Evolutionary conservation across 2,888 invertebrate genomes (phyloP), one percentile per base, ranked within the genome.

Genomic region (Netelia inedita): DNA sequence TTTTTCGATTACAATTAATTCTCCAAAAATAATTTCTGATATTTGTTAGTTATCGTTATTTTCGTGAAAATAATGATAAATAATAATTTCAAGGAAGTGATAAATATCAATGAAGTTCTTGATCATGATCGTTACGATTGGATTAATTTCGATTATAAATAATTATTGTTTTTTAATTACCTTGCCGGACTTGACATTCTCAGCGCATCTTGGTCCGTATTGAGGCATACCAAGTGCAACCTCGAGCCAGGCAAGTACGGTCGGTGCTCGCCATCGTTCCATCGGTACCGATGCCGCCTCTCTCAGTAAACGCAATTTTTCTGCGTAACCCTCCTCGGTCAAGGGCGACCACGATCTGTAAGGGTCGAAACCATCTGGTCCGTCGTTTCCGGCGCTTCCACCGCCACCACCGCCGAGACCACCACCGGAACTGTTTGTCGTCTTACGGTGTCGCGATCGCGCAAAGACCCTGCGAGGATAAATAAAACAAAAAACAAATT

Each of bases 101-200:
- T 16, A 21, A 16, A 9, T 57, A 41, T 23, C 35, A 23, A 53
- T 46, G 11, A 0, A 57, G 1, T 72, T 28, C 14, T 55, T 43
- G 19, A 35, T 72, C 11, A 43, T 72, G 11, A 72, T 72, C 2
- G 19, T 19, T 35, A 35, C 3, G 6, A 35, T 35, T 35, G 6
- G 5, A 6, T 35, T 35, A 72, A 14, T 72, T 55, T 19, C 14
- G 3, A 16, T 14, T 9, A 57, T 8, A 16, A 50, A 19, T 28
- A 10, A 63, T 46, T 35, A 68, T 68, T 19, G 21, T 10, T 43
- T 43, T 41, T 16, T 10, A 57, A 78, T 63, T 91, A 97, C 98
- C 96, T 98, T 98, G 90, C 98, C 98, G 93, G 98, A 98, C 94
- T 98, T 98, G 86, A 99, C 97, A 93, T 98, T 98, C 92, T 98